Percentiles rank a stretch among this genome's conserved stretches.
Conservation (phyloP, 1,140 invertebrate species). For the Stratiolaelaps scimitus region DNA sequence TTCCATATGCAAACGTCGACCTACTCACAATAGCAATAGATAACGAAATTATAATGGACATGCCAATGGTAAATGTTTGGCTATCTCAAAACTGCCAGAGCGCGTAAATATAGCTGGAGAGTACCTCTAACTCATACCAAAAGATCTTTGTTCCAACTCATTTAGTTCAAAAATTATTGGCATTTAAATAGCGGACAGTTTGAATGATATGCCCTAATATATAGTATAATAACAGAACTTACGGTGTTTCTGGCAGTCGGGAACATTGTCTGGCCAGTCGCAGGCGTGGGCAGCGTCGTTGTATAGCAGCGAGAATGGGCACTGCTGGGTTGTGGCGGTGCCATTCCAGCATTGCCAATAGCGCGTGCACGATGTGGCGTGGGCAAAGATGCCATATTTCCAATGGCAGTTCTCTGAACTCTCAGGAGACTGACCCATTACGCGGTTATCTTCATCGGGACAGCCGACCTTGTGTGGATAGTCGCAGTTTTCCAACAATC, state of each 20-base stretch:
- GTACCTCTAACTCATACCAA: too few relatives aligned
- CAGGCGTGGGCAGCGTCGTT: slow-evolving; percentile 77
- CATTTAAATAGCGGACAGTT: too few relatives aligned
- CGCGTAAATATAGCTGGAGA: too few relatives aligned
- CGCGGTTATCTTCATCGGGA: slow-evolving; percentile 34
- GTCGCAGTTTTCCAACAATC: slow-evolving; percentile 36
- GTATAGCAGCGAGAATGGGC: slow-evolving; percentile 76
- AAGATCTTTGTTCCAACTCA: too few relatives aligned
- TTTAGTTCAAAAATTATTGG: too few relatives aligned
- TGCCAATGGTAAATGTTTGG: too few relatives aligned
- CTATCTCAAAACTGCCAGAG: too few relatives aligned
- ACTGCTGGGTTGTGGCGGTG: slow-evolving; percentile 78
- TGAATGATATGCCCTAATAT: too few relatives aligned
- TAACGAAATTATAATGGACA: too few relatives aligned
- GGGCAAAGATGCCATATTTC: slow-evolving; percentile 82
- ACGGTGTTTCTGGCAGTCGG: slow-evolving; percentile 85
- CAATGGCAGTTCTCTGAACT: slow-evolving; percentile 74
- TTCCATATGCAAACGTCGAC: too few relatives aligned
- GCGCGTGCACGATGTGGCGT: slow-evolving; percentile 77
- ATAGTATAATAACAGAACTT: too few relatives aligned
- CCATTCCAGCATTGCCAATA: slow-evolving; percentile 93
- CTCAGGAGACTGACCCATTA: slow-evolving; percentile 54
- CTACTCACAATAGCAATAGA: too few relatives aligned
- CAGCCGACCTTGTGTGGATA: slow-evolving; percentile 38
- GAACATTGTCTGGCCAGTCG: slow-evolving; percentile 83